Base-by-base conservation (phyloP, 2,888 invertebrate species). In the Malthinus seriepunctatus region DNA sequence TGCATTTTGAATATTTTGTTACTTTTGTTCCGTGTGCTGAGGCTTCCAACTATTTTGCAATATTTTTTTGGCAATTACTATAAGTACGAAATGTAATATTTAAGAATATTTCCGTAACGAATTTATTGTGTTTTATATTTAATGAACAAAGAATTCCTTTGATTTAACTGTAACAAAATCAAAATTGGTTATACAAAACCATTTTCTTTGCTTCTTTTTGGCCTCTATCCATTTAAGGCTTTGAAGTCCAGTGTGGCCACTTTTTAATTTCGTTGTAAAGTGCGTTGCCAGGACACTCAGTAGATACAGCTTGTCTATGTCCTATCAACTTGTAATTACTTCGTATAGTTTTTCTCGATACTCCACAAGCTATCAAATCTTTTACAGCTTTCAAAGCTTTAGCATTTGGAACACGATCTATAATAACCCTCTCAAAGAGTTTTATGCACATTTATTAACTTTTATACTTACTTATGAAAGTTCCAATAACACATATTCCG, bases 401-500 rank as follows among this genome's bases (percentile, higher is more conserved):
- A 7, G 54, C 34, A 32, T 77, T 65, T 1, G 82, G 82, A 1
- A 79, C 57, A 60, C 75, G 72, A 45, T 78, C 82, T 82, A 57
- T 8, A 68, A 55, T 31, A 32, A 32, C 11, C 31, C 23, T 3
- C 5, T 3, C 5, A 23, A 23, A 23, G 2, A 23, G 23, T 2
- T 23, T 23, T 23, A 23, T 23, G 23, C 23, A 23, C 23, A 23
- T 23, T 23, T 23, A 23, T 23, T 23, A 23, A 23, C 23, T 23
- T 23, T 23, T 23, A 23, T 23, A 23, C 23, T 23, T 23, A 75
- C 82, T 77, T 67, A 65, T 73, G 65, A 69, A 76, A 75, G 70
- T 76, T 69, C 86, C 86, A 50, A 86, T 82, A 63, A 86, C 85
- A 9, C 81, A 79, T 60, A 87, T 82, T 8, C 82, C 85, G 9